Conservation (phyloP, 37 sponge, comb jelly and placozoan genomes). For the Axinella damicornis region DNA sequence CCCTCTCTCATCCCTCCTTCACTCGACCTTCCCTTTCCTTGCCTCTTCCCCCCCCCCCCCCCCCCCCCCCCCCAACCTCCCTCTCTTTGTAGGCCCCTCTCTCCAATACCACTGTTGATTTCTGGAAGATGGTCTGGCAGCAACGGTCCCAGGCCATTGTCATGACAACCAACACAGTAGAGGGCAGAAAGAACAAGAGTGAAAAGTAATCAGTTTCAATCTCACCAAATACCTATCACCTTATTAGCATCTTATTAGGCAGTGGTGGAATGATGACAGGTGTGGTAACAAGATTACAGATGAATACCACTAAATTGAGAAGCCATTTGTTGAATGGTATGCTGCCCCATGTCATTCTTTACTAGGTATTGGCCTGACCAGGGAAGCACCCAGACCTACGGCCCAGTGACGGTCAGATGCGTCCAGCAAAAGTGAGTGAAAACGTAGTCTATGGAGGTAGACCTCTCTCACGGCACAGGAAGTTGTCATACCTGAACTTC, state of each 20-base stretch:
- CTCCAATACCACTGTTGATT: constrained; percentile 57
- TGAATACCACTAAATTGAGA: too few relatives aligned
- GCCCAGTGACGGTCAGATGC: constrained; percentile 43
- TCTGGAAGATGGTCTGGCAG: constrained; percentile 90
- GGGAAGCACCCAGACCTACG: constrained; percentile 44
- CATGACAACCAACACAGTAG: constrained; percentile 56
- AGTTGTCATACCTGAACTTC: too few relatives aligned
- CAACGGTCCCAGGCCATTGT: constrained; percentile 62
- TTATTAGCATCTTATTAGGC: too few relatives aligned
- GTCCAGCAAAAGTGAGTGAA: too few relatives aligned
- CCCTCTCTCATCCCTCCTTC: neutral
- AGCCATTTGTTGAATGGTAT: too few relatives aligned
- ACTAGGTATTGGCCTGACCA: constrained; percentile 76
- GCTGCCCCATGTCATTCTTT: too few relatives aligned
- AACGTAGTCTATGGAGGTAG: too few relatives aligned
- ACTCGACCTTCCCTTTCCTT: neutral
- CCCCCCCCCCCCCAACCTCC: too few relatives aligned
- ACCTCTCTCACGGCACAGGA: too few relatives aligned
- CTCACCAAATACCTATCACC: too few relatives aligned
- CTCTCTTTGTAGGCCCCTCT: constrained; percentile 64
- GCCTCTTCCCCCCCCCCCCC: neutral
- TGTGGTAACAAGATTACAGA: too few relatives aligned
- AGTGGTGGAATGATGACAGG: too few relatives aligned
- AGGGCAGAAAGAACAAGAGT: constrained; percentile 28
- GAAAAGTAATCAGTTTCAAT: constrained; percentile 72